phyloP scores from a whole-genome alignment of 2,113 vertebrate species.

The Pelmatolapia mariae region DNA sequence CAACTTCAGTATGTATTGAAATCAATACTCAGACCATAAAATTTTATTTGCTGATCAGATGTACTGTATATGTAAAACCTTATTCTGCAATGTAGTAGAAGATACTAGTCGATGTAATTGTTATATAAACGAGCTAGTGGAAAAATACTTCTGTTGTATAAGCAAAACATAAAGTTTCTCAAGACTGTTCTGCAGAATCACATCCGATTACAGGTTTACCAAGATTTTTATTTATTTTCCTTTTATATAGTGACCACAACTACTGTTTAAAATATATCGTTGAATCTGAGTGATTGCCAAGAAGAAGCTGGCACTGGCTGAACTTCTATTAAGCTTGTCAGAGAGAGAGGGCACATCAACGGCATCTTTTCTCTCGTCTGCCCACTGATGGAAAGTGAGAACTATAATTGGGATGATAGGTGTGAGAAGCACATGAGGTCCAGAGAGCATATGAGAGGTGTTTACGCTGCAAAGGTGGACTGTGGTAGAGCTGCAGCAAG shows the following conservation, averaged over 20 bases:
- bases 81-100: not conserved
- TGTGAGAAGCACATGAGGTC: slow-evolving; percentile 15
- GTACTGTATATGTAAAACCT: not conserved
- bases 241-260: not conserved
- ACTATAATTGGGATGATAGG: slow-evolving; percentile 35
- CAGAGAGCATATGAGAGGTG: slow-evolving; percentile 29
- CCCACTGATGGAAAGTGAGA: slow-evolving; percentile 35
- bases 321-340: not conserved
- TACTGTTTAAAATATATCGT: not conserved
- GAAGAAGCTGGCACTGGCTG: not conserved
- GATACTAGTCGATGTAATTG: not conserved
- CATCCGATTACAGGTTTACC: not conserved
- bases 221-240: not conserved
- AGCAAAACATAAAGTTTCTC: not conserved
- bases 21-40: not conserved
- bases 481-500: slow-evolving; percentile 12
- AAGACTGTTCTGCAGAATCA: not conserved
- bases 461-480: slow-evolving; percentile 33
- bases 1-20: not conserved
- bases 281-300: not conserved
- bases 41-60: not conserved
- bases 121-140: not conserved
- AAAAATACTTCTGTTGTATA: not conserved
- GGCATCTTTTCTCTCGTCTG: slow-evolving; percentile 5
- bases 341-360: not conserved